Percentiles rank a stretch among this genome's conserved stretches.
phyloP scores from a whole-genome alignment of 2,113 vertebrate species.

The Ramphastos sulfuratus region DNA sequence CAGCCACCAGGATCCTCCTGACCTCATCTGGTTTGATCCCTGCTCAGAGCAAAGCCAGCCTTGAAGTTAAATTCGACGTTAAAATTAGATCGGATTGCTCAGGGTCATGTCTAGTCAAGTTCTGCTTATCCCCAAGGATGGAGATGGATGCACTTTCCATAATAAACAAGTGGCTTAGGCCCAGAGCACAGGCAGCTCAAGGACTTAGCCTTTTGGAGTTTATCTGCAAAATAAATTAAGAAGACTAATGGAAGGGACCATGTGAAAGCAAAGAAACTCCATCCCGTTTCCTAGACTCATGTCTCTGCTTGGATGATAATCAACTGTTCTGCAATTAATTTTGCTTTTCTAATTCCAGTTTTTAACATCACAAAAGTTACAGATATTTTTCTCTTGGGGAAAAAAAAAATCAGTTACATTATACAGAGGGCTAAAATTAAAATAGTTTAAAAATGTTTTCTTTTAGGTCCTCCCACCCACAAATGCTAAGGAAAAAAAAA shows the following conservation, averaged over 20 bases:
- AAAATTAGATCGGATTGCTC: constrained; percentile 4
- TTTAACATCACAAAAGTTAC: neutral
- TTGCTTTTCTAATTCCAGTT: neutral
- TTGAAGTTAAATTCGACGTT: neutral
- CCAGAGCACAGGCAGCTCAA: constrained; percentile 29
- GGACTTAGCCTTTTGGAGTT: constrained; percentile 26
- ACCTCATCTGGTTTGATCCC: neutral
- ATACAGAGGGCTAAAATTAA: neutral
- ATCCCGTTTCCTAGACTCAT: neutral
- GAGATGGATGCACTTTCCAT: neutral
- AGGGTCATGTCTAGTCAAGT: neutral
- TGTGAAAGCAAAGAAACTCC: neutral
- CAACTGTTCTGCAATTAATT: neutral
- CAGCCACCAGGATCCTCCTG: neutral
- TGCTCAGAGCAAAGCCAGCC: neutral
- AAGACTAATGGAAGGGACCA: neutral
- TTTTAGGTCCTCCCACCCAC: neutral
- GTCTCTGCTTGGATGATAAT: neutral
- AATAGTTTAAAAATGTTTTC: neutral
- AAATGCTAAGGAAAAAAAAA: neutral
- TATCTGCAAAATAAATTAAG: constrained; percentile 16
- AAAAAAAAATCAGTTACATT: neutral
- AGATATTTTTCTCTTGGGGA: neutral
- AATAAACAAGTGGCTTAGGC: constrained; percentile 13
- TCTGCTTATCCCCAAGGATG: constrained; percentile 40